Conservation (phyloP, 2,888 invertebrate genomes). For the Netelia melanura region DNA sequence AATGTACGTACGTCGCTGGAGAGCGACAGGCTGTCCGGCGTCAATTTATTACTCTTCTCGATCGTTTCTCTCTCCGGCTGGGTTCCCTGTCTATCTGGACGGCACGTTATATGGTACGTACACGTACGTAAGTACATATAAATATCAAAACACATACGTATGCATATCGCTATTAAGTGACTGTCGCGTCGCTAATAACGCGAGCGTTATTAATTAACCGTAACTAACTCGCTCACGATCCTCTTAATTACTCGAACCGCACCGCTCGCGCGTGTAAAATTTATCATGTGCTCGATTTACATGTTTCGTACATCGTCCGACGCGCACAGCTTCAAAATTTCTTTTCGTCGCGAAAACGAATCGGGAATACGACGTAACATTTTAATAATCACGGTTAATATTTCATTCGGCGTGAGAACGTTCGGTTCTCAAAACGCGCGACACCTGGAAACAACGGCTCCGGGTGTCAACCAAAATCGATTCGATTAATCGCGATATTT, state of each 20-base stretch:
- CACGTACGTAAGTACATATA: background rate
- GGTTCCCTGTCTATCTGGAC: slow-evolving; percentile 41
- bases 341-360: background rate
- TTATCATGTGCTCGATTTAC: slow-evolving; percentile 39
- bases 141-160: background rate
- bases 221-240: slow-evolving; percentile 50
- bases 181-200: slow-evolving; percentile 49
- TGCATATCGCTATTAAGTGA: background rate
- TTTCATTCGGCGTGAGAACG: slow-evolving; percentile 15
- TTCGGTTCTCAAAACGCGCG: slow-evolving; percentile 9
- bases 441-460: background rate
- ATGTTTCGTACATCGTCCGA: background rate
- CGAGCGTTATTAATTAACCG: slow-evolving; percentile 64
- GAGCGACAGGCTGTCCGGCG: slow-evolving; percentile 55
- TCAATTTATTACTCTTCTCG: slow-evolving; percentile 61
- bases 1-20: background rate
- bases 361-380: slow-evolving; percentile 34
- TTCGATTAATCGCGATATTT: slow-evolving; percentile 13
- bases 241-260: slow-evolving; percentile 49
- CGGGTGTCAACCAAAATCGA: slow-evolving; percentile 24
- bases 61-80: slow-evolving; percentile 46
- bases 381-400: slow-evolving; percentile 48
- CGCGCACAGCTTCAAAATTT: background rate
- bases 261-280: slow-evolving; percentile 34
- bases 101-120: background rate